phyloP scores from a whole-genome alignment of 1,140 invertebrate species.

The Pseudomyrmex sp. region DNA sequence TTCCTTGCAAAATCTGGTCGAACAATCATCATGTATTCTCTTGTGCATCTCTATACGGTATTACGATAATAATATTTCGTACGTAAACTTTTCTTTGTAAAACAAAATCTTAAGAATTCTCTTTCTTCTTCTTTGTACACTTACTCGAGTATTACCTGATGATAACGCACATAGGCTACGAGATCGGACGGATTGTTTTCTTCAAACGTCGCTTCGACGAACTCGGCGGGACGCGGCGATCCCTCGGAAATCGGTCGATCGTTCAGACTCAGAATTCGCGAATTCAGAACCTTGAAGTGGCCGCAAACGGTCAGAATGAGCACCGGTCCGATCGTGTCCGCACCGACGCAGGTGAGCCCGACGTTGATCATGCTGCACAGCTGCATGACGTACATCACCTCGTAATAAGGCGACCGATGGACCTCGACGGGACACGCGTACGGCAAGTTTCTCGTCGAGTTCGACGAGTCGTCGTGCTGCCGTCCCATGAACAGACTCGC shows the following conservation, averaged over 20 bases:
- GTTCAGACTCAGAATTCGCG: slow-evolving; percentile 38
- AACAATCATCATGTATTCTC: neutral
- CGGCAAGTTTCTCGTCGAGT: slow-evolving; percentile 57
- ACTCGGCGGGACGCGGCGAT: neutral
- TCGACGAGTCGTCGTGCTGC: neutral
- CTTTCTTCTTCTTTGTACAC: neutral
- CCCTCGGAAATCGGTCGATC: neutral
- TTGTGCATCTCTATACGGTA: too few species aligned
- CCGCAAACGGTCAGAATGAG: slow-evolving; percentile 64
- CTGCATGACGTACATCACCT: slow-evolving; percentile 65
- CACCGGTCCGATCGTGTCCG: slow-evolving; percentile 69
- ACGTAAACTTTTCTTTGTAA: too few species aligned
- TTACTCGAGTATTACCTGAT: slow-evolving; percentile 67
- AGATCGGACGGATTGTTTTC: slow-evolving; percentile 22
- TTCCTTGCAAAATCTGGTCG: slow-evolving; percentile 66
- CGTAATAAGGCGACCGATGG: slow-evolving; percentile 68
- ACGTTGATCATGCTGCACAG: slow-evolving; percentile 58
- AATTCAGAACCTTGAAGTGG: slow-evolving; percentile 66
- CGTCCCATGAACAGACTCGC: slow-evolving; percentile 52
- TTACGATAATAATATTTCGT: too few species aligned
- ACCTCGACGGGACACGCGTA: slow-evolving; percentile 64
- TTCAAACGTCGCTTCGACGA: neutral
- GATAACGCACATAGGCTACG: slow-evolving; percentile 53
- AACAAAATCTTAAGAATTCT: too few species aligned
- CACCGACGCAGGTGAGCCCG: slow-evolving; percentile 63